Evolutionary conservation across 1,140 invertebrate genomes (phyloP).

Genomic region (Anoplolepis gracilipes): DNA sequence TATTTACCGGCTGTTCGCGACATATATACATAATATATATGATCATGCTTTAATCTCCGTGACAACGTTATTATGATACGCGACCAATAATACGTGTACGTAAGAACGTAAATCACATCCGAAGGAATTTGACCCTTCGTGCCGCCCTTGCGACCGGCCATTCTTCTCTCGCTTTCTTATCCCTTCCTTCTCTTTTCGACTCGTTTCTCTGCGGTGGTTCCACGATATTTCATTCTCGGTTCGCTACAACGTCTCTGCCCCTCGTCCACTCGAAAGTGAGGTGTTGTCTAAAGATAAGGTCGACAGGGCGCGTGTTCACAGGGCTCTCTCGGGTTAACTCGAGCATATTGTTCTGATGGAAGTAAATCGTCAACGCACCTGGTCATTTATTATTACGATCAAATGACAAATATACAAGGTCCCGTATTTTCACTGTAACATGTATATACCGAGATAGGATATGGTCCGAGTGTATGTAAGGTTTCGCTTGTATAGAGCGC

Average conservation of each 20-base stretch:
- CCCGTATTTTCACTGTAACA: background rate
- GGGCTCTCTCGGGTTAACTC: constrained; percentile 42
- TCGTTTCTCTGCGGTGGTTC: constrained; percentile 39
- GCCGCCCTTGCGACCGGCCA: background rate
- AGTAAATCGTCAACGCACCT: constrained; percentile 44
- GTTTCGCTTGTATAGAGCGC: background rate
- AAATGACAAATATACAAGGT: constrained; percentile 59
- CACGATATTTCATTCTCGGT: constrained; percentile 58
- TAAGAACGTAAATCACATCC: constrained; percentile 29
- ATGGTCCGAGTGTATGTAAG: background rate
- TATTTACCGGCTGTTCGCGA: background rate
- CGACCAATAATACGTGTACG: constrained; percentile 13
- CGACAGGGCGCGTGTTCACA: constrained; percentile 40
- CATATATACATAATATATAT: no score
- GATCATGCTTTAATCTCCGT: background rate
- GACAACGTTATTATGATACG: background rate
- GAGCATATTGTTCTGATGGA: constrained; percentile 40
- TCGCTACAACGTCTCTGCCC: constrained; percentile 36
- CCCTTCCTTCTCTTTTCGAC: constrained; percentile 11
- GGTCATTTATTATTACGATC: constrained; percentile 33
- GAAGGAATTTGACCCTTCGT: background rate
- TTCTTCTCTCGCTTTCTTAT: background rate
- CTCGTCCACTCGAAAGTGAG: constrained; percentile 38
- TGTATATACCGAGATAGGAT: background rate
- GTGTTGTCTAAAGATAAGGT: constrained; percentile 27